A percentile compares a stretch with the other conserved stretches of the same genome.
These are phyloP conservation scores for Phoxinus phoxinus DNA, from an alignment of 2,113 vertebrate species.

Conservation along the genomic window DNA sequence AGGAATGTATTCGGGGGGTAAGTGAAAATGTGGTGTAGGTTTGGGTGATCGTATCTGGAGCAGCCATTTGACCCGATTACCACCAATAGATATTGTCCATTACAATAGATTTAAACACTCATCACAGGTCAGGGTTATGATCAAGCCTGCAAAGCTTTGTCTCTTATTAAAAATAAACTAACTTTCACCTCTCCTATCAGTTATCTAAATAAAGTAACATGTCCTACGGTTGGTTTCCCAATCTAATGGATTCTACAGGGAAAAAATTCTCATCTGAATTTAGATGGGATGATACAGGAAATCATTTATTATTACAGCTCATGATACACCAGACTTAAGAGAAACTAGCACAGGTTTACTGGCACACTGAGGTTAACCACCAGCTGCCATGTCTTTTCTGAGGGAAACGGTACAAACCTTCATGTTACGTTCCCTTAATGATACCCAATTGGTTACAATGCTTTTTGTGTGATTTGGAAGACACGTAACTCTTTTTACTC, in stretches of 20 bases:
- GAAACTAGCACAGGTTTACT: not conserved
- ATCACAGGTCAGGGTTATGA: not conserved
- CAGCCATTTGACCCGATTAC: not conserved
- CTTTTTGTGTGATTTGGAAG: not conserved
- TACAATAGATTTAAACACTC: no score
- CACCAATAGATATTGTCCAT: not conserved
- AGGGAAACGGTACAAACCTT: not conserved
- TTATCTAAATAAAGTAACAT: constrained; percentile 8
- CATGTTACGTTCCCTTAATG: not conserved
- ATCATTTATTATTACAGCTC: not conserved
- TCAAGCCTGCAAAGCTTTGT: not conserved
- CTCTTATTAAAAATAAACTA: not conserved
- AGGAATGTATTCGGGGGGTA: not conserved
- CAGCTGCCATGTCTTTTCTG: not conserved
- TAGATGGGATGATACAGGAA: constrained; percentile 17
- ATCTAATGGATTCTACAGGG: constrained; percentile 16
- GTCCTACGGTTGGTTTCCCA: not conserved
- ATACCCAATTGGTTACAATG: not conserved
- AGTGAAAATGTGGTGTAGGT: not conserved
- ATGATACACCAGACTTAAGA: not conserved
- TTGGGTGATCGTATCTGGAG: not conserved
- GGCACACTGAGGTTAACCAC: constrained; percentile 10
- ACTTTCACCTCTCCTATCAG: constrained; percentile 54
- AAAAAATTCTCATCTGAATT: constrained; percentile 11
- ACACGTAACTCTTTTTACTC: not conserved